phyloP scores from a whole-genome alignment of 2,797 vertebrate species.

The Tokudaia tokunoshimensis region DNA sequence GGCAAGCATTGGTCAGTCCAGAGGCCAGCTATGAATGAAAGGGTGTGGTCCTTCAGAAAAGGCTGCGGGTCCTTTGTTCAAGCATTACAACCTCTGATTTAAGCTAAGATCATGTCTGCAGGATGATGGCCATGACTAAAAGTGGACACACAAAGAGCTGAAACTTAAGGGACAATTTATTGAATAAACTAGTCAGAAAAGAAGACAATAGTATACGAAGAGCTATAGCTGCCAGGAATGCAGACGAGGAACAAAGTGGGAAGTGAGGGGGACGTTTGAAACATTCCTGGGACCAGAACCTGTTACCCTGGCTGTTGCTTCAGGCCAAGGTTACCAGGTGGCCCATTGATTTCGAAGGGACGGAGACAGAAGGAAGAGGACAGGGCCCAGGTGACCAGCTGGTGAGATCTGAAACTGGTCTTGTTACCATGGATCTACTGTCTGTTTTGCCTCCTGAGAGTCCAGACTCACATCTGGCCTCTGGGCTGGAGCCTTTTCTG shows the following conservation, averaged over 20 bases:
- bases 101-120: not conserved
- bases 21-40: slow-evolving; percentile 45
- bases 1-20: slow-evolving; percentile 45
- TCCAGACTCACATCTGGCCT: slow-evolving; percentile 45
- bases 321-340: slow-evolving; percentile 71
- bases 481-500: slow-evolving; percentile 43
- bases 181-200: slow-evolving; percentile 11
- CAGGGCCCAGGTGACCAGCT: slow-evolving; percentile 66
- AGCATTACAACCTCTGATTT: not conserved
- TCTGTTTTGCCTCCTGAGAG: slow-evolving; percentile 43
- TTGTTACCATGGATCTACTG: slow-evolving; percentile 38
- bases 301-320: slow-evolving; percentile 47
- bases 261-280: not conserved
- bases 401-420: slow-evolving; percentile 61
- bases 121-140: not conserved
- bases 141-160: not conserved
- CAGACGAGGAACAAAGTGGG: not conserved
- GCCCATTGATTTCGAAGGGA: slow-evolving; percentile 57
- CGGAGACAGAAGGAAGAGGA: slow-evolving; percentile 42
- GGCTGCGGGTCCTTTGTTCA: slow-evolving; percentile 42
- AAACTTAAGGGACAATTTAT: not conserved
- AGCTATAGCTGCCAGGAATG: not conserved
- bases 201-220: not conserved
- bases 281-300: not conserved
- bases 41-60: not conserved